phyloP scores from a whole-genome alignment of 2,797 vertebrate species.

The Centropyge bicolor region DNA sequence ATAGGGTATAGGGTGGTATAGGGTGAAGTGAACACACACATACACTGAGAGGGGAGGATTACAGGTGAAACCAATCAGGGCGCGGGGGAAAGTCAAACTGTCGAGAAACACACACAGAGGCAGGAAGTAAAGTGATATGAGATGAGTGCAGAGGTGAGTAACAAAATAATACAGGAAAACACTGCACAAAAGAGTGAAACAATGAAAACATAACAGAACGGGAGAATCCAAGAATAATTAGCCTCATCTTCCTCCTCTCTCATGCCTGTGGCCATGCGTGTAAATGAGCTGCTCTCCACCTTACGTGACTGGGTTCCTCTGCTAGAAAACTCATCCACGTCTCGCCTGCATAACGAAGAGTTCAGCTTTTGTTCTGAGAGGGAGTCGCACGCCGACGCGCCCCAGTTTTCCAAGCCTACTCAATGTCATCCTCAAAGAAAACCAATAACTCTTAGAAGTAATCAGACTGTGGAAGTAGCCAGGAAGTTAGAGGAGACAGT shows the following conservation, averaged over 20 bases:
- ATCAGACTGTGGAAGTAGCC: conserved; percentile 15
- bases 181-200: too few species aligned
- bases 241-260: conserved; percentile 57
- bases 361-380: conserved; percentile 32
- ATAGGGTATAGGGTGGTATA: too few species aligned
- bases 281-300: conserved; percentile 51
- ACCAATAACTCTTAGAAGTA: conserved; percentile 24
- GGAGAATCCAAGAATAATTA: conserved; percentile 55
- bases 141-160: too few species aligned
- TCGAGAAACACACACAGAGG: too few species aligned
- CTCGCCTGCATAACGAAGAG: conserved; percentile 41
- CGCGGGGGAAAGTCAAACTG: too few species aligned
- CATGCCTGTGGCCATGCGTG: conserved; percentile 62
- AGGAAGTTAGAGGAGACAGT: conserved; percentile 26
- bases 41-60: too few species aligned
- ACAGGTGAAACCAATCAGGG: too few species aligned
- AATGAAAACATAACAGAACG: too few species aligned
- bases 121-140: too few species aligned
- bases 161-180: too few species aligned
- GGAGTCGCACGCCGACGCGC: not conserved
- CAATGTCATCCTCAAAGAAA: conserved; percentile 63
- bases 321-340: conserved; percentile 22
- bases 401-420: conserved; percentile 44
- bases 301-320: conserved; percentile 25
- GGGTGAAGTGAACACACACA: too few species aligned